A percentile compares a stretch with the other conserved stretches of the same genome.
Evolutionary conservation across 2,113 vertebrate species (phyloP).

Genomic region (Sebastes fasciatus): DNA sequence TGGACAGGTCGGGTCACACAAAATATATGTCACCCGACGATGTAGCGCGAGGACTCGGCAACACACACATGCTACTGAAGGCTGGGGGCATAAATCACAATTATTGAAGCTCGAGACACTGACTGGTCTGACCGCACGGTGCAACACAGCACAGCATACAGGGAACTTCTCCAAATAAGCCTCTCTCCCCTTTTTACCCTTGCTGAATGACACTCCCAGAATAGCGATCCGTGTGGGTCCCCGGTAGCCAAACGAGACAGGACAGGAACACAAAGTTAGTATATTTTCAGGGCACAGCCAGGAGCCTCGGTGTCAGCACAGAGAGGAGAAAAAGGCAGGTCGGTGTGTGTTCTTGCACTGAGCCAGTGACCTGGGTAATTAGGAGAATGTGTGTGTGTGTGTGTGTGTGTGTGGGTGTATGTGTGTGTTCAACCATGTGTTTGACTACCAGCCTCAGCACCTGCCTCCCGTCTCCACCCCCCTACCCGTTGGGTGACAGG

Average conservation of each 20-base stretch:
- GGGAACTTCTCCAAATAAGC: constrained; percentile 72
- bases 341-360: constrained; percentile 44
- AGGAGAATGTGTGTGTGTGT: constrained; percentile 46
- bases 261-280: constrained; percentile 65
- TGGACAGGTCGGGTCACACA: constrained; percentile 70
- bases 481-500: constrained; percentile 44
- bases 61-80: constrained; percentile 64
- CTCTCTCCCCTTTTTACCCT: constrained; percentile 67
- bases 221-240: constrained; percentile 75
- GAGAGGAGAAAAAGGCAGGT: constrained; percentile 50
- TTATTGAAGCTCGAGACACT: constrained; percentile 79
- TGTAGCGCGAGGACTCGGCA: constrained; percentile 65
- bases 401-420: constrained; percentile 39
- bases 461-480: constrained; percentile 25
- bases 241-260: constrained; percentile 71
- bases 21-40: constrained; percentile 77
- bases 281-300: constrained; percentile 62
- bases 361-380: constrained; percentile 72
- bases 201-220: constrained; percentile 82
- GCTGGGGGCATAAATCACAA: constrained; percentile 83
- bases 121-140: constrained; percentile 59
- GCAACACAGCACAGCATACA: constrained; percentile 40
- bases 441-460: constrained; percentile 44
- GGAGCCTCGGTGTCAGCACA: constrained; percentile 52
- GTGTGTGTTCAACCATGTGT: constrained; percentile 47